Conservation (phyloP, 2,113 vertebrate species). For the Anarhynchus alexandrinus region DNA sequence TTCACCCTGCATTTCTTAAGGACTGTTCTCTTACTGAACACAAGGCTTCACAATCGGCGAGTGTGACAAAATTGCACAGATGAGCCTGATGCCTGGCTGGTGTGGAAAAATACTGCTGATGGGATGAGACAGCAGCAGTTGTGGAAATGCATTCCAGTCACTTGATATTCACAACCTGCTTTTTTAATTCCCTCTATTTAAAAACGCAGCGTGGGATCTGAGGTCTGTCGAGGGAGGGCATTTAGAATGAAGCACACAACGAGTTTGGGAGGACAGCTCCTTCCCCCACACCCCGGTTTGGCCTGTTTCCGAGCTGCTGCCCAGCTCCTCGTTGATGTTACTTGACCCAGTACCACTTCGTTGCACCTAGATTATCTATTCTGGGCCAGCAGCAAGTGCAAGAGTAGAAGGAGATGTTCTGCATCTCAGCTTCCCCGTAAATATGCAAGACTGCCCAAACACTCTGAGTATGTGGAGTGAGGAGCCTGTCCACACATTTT, state of each 20-base stretch:
- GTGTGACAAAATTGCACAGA: neutral
- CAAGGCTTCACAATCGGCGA: neutral
- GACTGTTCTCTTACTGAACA: neutral
- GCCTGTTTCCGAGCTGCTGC: neutral
- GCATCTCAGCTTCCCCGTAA: neutral
- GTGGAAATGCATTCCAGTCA: neutral
- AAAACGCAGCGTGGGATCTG: neutral
- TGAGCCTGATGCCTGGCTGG: neutral
- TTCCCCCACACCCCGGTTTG: fast-evolving
- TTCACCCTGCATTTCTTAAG: neutral
- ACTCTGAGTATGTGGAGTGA: neutral
- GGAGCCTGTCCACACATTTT: neutral
- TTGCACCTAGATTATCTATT: neutral
- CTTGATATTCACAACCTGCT: neutral
- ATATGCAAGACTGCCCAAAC: neutral
- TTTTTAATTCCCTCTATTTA: neutral
- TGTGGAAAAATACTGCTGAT: neutral
- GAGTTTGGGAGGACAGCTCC: neutral
- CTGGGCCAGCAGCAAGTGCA: neutral
- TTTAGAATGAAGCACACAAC: neutral
- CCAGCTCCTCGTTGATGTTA: neutral
- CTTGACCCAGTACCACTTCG: neutral
- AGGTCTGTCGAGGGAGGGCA: neutral
- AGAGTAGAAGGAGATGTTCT: neutral
- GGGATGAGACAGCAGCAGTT: neutral